A percentile compares a stretch with the other conserved stretches of the same genome.
Evolutionary conservation across 2,113 vertebrate species (phyloP).

Genomic region (Oxyura jamaicensis): DNA sequence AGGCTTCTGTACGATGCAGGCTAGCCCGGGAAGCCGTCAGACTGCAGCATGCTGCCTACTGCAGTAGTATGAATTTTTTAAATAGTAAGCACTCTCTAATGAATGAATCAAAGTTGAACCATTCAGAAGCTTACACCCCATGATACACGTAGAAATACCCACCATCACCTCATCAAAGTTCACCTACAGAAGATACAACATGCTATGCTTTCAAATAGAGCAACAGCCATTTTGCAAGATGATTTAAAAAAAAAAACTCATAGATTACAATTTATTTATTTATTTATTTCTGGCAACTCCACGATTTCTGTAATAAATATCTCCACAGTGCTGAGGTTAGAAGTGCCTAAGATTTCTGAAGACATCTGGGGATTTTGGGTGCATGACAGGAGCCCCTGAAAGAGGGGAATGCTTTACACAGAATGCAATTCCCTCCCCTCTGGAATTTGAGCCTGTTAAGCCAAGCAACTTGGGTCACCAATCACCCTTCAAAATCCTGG

Average conservation of each 20-base stretch:
- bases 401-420: not conserved
- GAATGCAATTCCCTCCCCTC: not conserved
- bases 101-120: not conserved
- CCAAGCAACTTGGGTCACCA: not conserved
- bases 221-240: not conserved
- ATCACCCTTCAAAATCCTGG: conserved; percentile 29
- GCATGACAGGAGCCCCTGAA: not conserved
- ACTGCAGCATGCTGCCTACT: not conserved
- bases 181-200: not conserved
- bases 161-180: not conserved
- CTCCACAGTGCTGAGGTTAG: not conserved
- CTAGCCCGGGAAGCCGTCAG: not conserved
- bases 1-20: conserved; percentile 4
- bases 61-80: not conserved
- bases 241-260: not conserved
- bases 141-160: not conserved
- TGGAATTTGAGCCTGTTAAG: conserved; percentile 3
- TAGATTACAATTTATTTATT: too few species aligned
- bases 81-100: not conserved
- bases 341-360: not conserved
- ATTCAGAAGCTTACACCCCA: not conserved
- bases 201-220: not conserved
- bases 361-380: not conserved
- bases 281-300: not conserved
- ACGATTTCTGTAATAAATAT: not conserved